Evolutionary conservation across 2,888 invertebrate species (phyloP).

Genomic region (Cecidostiba fungosa): DNA sequence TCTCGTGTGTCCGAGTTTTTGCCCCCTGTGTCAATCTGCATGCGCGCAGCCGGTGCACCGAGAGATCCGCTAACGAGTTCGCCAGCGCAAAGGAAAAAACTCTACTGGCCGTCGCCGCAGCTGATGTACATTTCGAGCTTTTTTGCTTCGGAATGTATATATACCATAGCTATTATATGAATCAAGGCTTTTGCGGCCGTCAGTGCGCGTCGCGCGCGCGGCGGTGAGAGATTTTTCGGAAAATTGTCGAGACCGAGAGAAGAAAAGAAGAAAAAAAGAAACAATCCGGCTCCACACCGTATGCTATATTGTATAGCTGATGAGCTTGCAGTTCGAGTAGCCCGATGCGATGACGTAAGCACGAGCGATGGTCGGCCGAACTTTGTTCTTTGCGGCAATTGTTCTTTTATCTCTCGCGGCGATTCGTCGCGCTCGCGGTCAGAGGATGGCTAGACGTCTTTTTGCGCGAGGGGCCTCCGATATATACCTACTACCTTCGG

Average conservation of each 20-base stretch:
- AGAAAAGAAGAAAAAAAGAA: neutral
- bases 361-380: constrained; percentile 14
- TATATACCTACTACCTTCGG: neutral
- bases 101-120: neutral
- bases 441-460: neutral
- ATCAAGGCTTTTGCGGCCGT: neutral
- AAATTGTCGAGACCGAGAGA: neutral
- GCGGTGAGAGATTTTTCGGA: constrained; percentile 3
- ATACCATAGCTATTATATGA: neutral
- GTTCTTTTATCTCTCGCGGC: neutral
- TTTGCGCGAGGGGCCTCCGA: neutral
- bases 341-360: constrained; percentile 52
- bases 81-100: constrained; percentile 33
- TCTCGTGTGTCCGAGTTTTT: constrained; percentile 30
- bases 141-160: neutral
- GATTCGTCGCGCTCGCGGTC: neutral
- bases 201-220: too few species aligned
- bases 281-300: neutral
- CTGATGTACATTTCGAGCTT: constrained; percentile 44
- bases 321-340: neutral
- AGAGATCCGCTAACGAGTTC: constrained; percentile 60
- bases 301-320: neutral
- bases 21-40: constrained; percentile 27
- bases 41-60: constrained; percentile 59
- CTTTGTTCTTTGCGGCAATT: constrained; percentile 32